phyloP scores from a whole-genome alignment of 2,888 invertebrate species.

The Leptinotarsa rubiginosa region DNA sequence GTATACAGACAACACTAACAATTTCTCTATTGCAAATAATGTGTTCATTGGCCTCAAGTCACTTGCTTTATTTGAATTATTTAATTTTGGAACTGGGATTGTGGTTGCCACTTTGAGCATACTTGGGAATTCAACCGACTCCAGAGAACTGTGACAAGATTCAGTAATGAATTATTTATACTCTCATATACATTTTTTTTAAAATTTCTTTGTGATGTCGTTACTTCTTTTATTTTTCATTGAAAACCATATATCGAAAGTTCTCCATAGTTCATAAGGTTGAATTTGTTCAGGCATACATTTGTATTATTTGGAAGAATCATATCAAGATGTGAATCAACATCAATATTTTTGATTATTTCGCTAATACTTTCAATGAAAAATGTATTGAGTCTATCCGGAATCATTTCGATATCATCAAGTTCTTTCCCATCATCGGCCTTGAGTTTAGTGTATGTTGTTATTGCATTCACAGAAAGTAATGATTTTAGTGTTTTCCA shows the following conservation, averaged over 20 bases:
- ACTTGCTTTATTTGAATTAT: not conserved
- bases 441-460: not conserved
- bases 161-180: not conserved
- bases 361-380: not conserved
- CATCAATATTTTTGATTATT: not conserved
- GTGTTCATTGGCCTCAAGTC: not conserved
- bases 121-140: not conserved
- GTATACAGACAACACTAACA: not conserved
- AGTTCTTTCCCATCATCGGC: not conserved
- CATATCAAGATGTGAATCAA: not conserved
- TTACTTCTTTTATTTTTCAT: too few relatives aligned
- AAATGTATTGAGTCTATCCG: conserved; percentile 3
- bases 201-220: too few relatives aligned
- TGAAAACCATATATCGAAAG: too few relatives aligned
- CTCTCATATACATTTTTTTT: too few relatives aligned
- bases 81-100: not conserved
- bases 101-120: not conserved
- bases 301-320: not conserved
- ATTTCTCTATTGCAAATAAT: not conserved
- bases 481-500: not conserved
- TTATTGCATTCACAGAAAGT: not conserved
- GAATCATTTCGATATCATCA: not conserved
- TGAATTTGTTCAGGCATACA: not conserved
- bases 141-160: not conserved
- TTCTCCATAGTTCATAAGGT: not conserved